phyloP scores from a whole-genome alignment of 1,140 invertebrate species.

The Drosophila mauritiana region DNA sequence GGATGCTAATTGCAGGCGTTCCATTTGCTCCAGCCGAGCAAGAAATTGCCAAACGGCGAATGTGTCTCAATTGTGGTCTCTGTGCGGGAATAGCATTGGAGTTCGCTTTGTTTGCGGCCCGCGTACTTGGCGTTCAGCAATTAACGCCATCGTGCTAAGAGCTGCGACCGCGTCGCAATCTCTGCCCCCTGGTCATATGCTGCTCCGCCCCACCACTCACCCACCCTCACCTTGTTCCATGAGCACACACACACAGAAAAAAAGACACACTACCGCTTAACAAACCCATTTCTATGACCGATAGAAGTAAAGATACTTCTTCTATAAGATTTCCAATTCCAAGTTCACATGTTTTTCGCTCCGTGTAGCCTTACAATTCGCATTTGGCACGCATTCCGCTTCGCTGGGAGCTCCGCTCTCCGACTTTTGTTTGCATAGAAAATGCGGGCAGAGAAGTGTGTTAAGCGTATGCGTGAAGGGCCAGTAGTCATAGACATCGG shows the following conservation, averaged over 20 bases:
- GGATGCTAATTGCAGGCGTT: slow-evolving; percentile 23
- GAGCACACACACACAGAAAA: neutral
- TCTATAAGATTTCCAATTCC: neutral
- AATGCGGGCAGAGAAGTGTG: slow-evolving; percentile 73
- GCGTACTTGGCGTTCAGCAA: slow-evolving; percentile 71
- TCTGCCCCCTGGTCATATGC: neutral
- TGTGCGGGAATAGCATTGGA: neutral
- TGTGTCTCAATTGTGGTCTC: slow-evolving; percentile 13
- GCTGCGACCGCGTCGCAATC: slow-evolving; percentile 44
- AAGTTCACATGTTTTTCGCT: neutral
- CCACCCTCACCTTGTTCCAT: neutral
- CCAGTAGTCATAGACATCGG: slow-evolving; percentile 22
- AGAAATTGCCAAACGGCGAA: slow-evolving; percentile 57
- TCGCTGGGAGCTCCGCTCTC: slow-evolving; percentile 8
- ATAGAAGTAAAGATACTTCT: too few species aligned
- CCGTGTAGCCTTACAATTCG: slow-evolving; percentile 24
- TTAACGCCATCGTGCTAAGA: slow-evolving; percentile 74
- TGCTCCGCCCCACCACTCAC: neutral
- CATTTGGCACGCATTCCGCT: slow-evolving; percentile 65
- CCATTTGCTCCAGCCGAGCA: slow-evolving; percentile 47
- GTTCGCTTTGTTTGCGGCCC: slow-evolving; percentile 53
- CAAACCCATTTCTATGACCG: too few species aligned
- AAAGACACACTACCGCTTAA: too few species aligned
- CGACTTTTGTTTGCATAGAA: slow-evolving; percentile 43
- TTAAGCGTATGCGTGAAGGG: slow-evolving; percentile 61